These are phyloP conservation scores for Typhlichthys eigenmanni DNA, from an alignment of 2,797 vertebrate genomes.

Conservation along the genomic window DNA sequence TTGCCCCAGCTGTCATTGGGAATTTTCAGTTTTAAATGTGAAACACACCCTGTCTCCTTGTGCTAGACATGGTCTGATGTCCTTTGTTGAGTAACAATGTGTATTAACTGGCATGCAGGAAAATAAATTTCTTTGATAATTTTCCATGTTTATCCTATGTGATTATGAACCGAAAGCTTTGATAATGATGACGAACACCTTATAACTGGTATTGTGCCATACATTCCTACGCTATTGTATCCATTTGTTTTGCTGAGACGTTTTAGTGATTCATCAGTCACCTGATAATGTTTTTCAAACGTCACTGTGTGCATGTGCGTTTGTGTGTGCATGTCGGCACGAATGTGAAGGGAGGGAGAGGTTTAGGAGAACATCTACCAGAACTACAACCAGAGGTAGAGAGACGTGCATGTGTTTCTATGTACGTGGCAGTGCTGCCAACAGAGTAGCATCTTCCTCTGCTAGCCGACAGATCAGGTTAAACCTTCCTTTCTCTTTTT, in stretches of 20 bases:
- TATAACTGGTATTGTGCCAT: not conserved
- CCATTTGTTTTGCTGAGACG: not conserved
- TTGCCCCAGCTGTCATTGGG: too few species aligned
- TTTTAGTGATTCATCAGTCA: not conserved
- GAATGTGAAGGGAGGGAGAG: too few species aligned
- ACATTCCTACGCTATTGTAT: not conserved
- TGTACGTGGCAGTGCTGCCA: not conserved
- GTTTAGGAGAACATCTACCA: not conserved
- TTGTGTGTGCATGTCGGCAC: not conserved
- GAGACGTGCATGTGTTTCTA: not conserved
- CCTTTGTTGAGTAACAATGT: too few species aligned
- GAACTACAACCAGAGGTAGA: not conserved
- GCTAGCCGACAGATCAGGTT: slow-evolving; percentile 42
- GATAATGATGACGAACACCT: too few species aligned
- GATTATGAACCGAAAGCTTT: too few species aligned
- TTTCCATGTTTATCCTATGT: too few species aligned
- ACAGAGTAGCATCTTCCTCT: slow-evolving; percentile 5
- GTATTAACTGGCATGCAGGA: too few species aligned
- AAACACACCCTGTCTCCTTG: too few species aligned
- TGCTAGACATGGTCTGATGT: too few species aligned
- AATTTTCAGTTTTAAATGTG: too few species aligned
- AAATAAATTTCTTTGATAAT: too few species aligned
- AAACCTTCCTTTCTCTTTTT: slow-evolving; percentile 23
- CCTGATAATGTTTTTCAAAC: not conserved
- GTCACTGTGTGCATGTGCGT: not conserved